A percentile compares a stretch with the other conserved stretches of the same genome.
Conservation (phyloP, 1,140 invertebrate species). For the Drosophila bocqueti region DNA sequence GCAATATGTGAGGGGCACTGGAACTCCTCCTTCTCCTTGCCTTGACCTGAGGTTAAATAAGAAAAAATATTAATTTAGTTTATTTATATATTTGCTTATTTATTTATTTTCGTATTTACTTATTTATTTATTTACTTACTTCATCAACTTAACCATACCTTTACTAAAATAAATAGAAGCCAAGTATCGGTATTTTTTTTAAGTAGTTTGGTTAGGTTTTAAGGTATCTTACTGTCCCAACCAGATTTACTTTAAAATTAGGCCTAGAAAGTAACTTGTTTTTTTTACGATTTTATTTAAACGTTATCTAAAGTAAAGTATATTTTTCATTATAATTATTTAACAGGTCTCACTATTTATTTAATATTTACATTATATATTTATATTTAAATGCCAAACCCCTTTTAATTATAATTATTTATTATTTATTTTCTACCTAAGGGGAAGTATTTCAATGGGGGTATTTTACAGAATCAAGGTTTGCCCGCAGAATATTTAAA, state of each 20-base stretch:
- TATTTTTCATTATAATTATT: neutral
- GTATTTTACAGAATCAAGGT: constrained; percentile 23
- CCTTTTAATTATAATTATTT: neutral
- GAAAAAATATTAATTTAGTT: neutral
- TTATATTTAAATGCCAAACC: neutral
- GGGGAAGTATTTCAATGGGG: too few species aligned
- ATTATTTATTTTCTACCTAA: neutral
- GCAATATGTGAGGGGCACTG: constrained; percentile 90
- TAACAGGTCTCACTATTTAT: neutral
- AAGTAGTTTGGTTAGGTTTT: too few species aligned
- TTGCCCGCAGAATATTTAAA: constrained; percentile 32
- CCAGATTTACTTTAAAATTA: too few species aligned
- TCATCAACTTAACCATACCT: too few species aligned
- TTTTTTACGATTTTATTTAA: neutral
- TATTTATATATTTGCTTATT: too few species aligned
- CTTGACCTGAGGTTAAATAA: constrained; percentile 60
- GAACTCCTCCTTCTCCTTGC: constrained; percentile 89
- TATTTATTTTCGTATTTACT: too few species aligned
- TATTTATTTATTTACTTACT: too few species aligned
- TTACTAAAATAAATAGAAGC: too few species aligned
- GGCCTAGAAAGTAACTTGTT: neutral
- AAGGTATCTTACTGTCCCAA: too few species aligned
- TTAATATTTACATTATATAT: neutral
- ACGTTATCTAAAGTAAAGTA: neutral
- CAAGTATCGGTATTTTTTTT: too few species aligned